These are phyloP conservation scores for Gallinago stenura DNA, from an alignment of 2,797 vertebrate species.

Conservation along the genomic window DNA sequence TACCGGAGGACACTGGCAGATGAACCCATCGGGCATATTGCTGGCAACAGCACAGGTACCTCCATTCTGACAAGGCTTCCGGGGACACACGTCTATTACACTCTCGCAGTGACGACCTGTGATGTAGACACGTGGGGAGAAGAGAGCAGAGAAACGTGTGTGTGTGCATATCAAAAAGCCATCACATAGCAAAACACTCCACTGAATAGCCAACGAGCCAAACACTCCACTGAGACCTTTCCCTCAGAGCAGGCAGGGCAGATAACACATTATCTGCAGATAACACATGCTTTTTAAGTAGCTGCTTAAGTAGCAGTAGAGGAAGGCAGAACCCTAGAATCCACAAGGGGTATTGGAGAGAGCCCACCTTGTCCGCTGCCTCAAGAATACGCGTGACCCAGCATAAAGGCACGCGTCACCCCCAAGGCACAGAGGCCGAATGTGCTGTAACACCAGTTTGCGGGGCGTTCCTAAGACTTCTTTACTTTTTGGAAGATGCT, in stretches of 20 bases:
- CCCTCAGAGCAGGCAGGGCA: background rate
- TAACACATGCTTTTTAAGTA: background rate
- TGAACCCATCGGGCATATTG: slow-evolving; percentile 89
- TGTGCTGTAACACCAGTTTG: background rate
- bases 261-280: background rate
- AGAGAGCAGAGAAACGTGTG: background rate
- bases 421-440: background rate
- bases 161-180: background rate
- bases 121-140: background rate
- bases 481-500: background rate
- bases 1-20: slow-evolving; percentile 87
- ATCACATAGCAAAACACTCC: background rate
- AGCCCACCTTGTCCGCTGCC: background rate
- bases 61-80: slow-evolving; percentile 87
- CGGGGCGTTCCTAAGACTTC: background rate
- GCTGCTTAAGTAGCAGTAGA: background rate
- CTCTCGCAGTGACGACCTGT: slow-evolving; percentile 92
- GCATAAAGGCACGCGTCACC: background rate
- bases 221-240: background rate
- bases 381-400: accelerated
- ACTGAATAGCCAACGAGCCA: accelerated
- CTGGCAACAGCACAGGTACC: slow-evolving; percentile 89
- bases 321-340: background rate
- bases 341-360: background rate
- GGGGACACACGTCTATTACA: slow-evolving; percentile 89